Evolutionary conservation across 2,888 invertebrate species (phyloP), one percentile per base, ranked within the genome.

Genomic region (Drosophila nigritarsus): DNA sequence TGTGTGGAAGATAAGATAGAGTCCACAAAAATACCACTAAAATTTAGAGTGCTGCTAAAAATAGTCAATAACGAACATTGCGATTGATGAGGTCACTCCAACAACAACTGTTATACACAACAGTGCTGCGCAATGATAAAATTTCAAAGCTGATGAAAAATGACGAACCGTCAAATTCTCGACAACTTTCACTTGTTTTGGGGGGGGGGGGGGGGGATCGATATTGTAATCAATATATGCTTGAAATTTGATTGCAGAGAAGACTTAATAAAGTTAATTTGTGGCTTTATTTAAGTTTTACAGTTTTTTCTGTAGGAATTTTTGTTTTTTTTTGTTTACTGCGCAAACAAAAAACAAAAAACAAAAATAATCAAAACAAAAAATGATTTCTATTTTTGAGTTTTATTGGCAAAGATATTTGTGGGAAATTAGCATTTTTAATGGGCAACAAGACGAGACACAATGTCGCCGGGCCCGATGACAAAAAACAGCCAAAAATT

Each of bases 391-490:
- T 53, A 24, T 73, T 56, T 64, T 54, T 36, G 58, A 45, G 24
- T 45, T 8, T 51, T 64, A 68, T 55, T 30, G 58, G 64, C 54
- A 58, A 66, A 75, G 78, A 76, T 77, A 80, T 81, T 29, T 56
- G 15, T 30, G 29, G 40, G 45, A 11, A 83, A 85, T 89, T 85
- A 82, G 82, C 85, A 89, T 89, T 81, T 85, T 81, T 86, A 85
- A 89, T 89, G 74, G 75, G 72, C 79, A 81, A 86, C 74, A 73
- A 70, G 82, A 70, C 87, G 87, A 87, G 87, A 87, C 87, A 88
- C 73, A 88, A 78, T 87, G 87, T 88, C 87, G 87, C 87, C 87
- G 78, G 69, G 54, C 45, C 60, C 5, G 40, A 36, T 13, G 7
- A 27, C 8, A 27, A 15, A 67, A 62, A 60, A 70, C 71, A 11